Base-by-base conservation (phyloP, 2,797 vertebrate species). In the Malurus leucopterus region DNA sequence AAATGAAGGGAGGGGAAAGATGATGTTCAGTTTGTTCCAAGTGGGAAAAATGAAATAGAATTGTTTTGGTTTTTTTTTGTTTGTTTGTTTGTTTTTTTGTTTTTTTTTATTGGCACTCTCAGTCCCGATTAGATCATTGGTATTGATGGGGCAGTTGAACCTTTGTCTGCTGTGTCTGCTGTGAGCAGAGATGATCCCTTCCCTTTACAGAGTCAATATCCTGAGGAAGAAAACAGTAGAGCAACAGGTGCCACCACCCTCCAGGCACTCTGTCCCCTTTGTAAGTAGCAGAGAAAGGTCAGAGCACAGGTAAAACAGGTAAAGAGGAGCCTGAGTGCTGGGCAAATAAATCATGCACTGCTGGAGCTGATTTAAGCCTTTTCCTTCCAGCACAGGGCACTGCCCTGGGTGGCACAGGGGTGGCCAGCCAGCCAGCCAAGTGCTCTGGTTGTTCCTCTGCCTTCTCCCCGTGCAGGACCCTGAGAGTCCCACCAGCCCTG, bases 401-500 rank as follows among this genome's bases (percentile, higher is more conserved):
- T 1, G 2, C 4, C 4, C 14, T 2, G 1, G 50, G 29, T 17
- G 26, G 38, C 19, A 6, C 11, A 54, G 15, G 34, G 17, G 50
- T 14, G 15, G 30, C 34, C 1, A 2, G n/a, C 4, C 2, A 40
- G 50, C 19, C 3, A 2, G 12, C 22, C 19, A 5, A 12, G 32
- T 11, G 24, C 29, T 34, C 6, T 0, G 1, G 47, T 13, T 36
- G 36, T 19, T 22, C 29, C 24, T 73, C 12, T 61, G 41, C 34
- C 41, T 72, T 46, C 8, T 18, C 23, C 29, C 44, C 61, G n/a
- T 7, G 0, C 21, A 36, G 49, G 40, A 29, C 0, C 19, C 30
- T 6, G 2, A 41, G 67, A 19, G 44, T 9, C 24, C 20, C 3
- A 4, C 7, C 54, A 71, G 18, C 38, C 13, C 62, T 0, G 0